Base-by-base conservation (phyloP, 1,140 invertebrate species). In the Gerris buenoi region DNA sequence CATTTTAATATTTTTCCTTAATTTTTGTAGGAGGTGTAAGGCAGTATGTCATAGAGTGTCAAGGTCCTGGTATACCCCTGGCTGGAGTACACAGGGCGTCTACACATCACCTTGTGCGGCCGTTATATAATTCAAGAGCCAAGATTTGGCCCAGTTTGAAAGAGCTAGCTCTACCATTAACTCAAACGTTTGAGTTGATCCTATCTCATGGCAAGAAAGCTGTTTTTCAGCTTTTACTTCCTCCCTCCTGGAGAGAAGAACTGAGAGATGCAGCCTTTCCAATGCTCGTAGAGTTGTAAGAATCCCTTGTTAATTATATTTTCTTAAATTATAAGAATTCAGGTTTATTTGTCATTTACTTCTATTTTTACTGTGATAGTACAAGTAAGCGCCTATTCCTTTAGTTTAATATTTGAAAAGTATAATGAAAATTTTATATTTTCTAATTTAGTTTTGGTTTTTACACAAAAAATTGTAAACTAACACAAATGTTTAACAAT, bases 211-310 rank as follows among this genome's bases (percentile, higher is more conserved):
- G 88, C 29, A 88, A 85, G 74, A 81, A 83, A 70, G 88, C 88
- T 10, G 85, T 88, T 72, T 88, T 90, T 23, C 88, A 90, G 74
- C 79, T 91, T 63, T 76, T 89, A n/a, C 77, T 90, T 70, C 88
- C 89, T 13, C 88, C 89, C 0, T 89, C 87, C 68, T 91, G 89
- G 89, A 79, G 88, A 22, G 88, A 88, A 75, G 89, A 91, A 74
- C 79, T 91, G 3, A 78, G 89, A 18, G 89, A 91, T 76, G 89
- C 89, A 27, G 88, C 88, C 26, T 91, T 90, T 79, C 88, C 89
- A 10, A 88, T 90, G 13, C 81, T 91, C 61, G 88, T 91, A 62
- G 87, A 91, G 79, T 88, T 91, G 81, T 88, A 80, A 80, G 84
- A 79, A 65, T 65, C 22, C 18, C 18, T 10, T 46, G 33, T 10